Evolutionary conservation across 1,140 invertebrate genomes (phyloP), one percentile per base, ranked within the genome.

Genomic region (Streblospio benedicti): DNA sequence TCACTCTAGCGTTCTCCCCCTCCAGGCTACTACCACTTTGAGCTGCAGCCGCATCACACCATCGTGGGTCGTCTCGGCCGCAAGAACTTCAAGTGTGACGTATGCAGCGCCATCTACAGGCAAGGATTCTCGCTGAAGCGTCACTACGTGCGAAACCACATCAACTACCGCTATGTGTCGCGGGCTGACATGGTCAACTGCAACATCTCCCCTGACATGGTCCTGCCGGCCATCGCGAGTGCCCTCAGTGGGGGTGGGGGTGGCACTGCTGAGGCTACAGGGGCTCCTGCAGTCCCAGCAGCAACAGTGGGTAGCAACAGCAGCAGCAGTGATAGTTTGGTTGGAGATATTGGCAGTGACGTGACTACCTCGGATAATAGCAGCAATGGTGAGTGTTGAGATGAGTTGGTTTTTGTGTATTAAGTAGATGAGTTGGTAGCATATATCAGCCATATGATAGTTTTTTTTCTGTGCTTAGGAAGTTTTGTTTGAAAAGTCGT

Each of bases 111-210:
- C 3, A 65, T 76, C 1, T 84, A 83, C 65, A 71, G 76, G 33
- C 77, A 82, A 59, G 74, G 74, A n/a, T 80, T 82, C 59, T 83
- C 81, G 64, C 66, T 84, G 3, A 82, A 83, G 62, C 71, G 81
- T 25, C 82, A 84, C 65, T 82, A 80, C 58, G 61, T 83, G 23
- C 69, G 80, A n/a, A 76, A 72, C 60, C 82, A 84, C 67, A 74
- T 84, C 3, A 82, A 83, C 61, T 73, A 74, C 60, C 70, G 75
- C 54, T 82, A 81, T 65, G 65, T 83, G 4, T 76, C 77, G 18
- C 69, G 75, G 33, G 66, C 72, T 31, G 80, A 81, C 61, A 61
- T 76, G 16, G 58, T 71, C 12, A 78, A 78, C 60, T 78, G 70
- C 67, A 71, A 73, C 18, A 71, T 76, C 18, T 60, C 63, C 30